A percentile compares a stretch with the other conserved stretches of the same genome.
Conservation (phyloP, 2,113 vertebrate species). For the Semicossyphus pulcher region DNA sequence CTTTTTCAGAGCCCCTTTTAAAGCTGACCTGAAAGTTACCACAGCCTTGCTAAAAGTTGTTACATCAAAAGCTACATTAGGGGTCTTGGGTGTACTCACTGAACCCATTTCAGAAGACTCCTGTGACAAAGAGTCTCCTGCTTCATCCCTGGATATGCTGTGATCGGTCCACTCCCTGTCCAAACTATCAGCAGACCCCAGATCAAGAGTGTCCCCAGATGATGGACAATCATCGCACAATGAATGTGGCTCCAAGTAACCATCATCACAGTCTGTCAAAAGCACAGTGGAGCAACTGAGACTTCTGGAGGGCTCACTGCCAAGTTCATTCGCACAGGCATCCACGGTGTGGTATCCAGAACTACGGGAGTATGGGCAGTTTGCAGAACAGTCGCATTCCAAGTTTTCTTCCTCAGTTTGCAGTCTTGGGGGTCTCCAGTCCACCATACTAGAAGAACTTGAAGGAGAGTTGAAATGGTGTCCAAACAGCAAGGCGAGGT, state of each 20-base stretch:
- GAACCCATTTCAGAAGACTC: constrained; percentile 53
- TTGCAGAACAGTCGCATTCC: constrained; percentile 73
- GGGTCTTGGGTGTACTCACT: constrained; percentile 66
- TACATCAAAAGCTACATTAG: constrained; percentile 86
- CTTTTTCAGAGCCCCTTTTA: constrained; percentile 91
- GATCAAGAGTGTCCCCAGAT: constrained; percentile 66
- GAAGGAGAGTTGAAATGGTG: constrained; percentile 72
- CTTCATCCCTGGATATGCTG: constrained; percentile 55
- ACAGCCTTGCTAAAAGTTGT: constrained; percentile 89
- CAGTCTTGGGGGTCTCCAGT: constrained; percentile 56
- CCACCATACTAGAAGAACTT: constrained; percentile 66
- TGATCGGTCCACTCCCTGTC: constrained; percentile 71
- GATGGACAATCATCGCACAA: constrained; percentile 67
- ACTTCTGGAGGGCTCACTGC: constrained; percentile 75
- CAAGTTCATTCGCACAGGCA: constrained; percentile 69
- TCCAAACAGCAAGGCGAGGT: constrained; percentile 81
- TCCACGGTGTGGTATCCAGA: constrained; percentile 81
- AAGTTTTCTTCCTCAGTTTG: constrained; percentile 47
- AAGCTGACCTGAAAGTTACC: constrained; percentile 87
- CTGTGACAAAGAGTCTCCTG: constrained; percentile 43
- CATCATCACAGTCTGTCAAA: constrained; percentile 78
- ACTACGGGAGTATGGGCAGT: constrained; percentile 78
- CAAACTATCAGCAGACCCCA: constrained; percentile 72
- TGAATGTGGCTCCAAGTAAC: constrained; percentile 67
- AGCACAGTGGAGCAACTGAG: constrained; percentile 80